These are phyloP conservation scores for Sylvicola cinctus DNA, from an alignment of 2,888 invertebrate species.

Conservation along the genomic window DNA sequence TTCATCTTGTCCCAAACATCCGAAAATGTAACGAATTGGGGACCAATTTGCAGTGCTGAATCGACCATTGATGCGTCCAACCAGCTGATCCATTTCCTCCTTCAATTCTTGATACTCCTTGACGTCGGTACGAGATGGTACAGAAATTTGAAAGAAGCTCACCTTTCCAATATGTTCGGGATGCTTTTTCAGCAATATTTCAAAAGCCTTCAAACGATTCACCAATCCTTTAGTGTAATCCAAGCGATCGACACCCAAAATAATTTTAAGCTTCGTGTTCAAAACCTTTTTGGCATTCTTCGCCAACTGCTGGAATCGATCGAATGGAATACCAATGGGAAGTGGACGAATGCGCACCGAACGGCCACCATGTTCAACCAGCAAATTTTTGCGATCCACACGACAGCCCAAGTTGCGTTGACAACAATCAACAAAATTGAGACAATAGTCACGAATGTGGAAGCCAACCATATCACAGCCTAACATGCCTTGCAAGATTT, in stretches of 20 bases:
- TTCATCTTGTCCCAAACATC: slow-evolving; percentile 70
- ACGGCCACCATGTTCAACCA: slow-evolving; percentile 73
- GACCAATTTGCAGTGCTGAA: slow-evolving; percentile 87
- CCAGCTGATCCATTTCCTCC: slow-evolving; percentile 76
- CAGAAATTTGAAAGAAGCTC: slow-evolving; percentile 61
- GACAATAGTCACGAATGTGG: slow-evolving; percentile 75
- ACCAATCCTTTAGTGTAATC: slow-evolving; percentile 84
- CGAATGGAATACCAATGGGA: slow-evolving; percentile 78
- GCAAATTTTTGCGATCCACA: slow-evolving; percentile 66
- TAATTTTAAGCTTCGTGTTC: slow-evolving; percentile 56
- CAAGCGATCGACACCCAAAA: slow-evolving; percentile 71
- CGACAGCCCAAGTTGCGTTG: slow-evolving; percentile 71
- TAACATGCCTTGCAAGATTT: slow-evolving; percentile 78
- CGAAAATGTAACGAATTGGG: slow-evolving; percentile 71
- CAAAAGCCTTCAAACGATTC: slow-evolving; percentile 64
- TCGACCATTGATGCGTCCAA: slow-evolving; percentile 65
- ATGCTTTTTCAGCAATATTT: slow-evolving; percentile 56
- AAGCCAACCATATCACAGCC: slow-evolving; percentile 87
- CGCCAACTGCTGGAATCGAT: slow-evolving; percentile 63
- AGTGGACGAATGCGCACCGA: slow-evolving; percentile 65
- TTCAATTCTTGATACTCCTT: slow-evolving; percentile 79
- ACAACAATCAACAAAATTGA: slow-evolving; percentile 82
- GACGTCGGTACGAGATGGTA: slow-evolving; percentile 76
- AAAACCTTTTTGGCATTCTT: slow-evolving; percentile 45
- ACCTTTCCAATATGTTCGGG: slow-evolving; percentile 74